phyloP scores from a whole-genome alignment of 2,113 vertebrate species.

The Mesembrinibis cayennensis region DNA sequence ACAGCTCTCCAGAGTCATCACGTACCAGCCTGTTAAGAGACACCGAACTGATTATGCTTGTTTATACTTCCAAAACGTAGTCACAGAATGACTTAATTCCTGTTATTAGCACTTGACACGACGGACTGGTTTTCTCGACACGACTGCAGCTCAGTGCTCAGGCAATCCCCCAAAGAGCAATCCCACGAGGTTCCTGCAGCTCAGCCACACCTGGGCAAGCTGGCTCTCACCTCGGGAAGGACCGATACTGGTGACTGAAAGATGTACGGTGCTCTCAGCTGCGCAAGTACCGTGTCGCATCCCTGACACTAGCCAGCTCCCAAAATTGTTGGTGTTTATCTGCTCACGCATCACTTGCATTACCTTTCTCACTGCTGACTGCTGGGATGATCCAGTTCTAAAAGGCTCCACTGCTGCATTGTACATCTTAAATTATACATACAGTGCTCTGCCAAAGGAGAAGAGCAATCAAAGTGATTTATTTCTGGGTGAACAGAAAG shows the following conservation, averaged over 20 bases:
- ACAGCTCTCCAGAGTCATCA: background rate
- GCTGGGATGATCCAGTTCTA: background rate
- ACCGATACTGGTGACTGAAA: background rate
- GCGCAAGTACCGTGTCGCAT: fast-evolving
- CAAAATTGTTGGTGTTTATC: background rate
- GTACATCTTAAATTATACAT: background rate
- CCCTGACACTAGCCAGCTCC: background rate
- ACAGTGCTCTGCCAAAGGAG: background rate
- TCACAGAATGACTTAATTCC: background rate
- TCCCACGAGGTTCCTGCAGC: background rate
- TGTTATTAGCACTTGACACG: background rate
- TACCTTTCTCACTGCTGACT: background rate
- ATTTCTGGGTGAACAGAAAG: conserved; percentile 40
- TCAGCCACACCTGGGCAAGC: background rate
- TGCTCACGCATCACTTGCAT: background rate
- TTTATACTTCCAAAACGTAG: background rate
- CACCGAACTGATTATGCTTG: background rate
- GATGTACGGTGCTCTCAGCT: fast-evolving
- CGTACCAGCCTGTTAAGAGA: background rate
- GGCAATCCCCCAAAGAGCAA: background rate
- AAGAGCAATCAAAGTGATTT: conserved; percentile 37
- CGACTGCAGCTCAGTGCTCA: background rate
- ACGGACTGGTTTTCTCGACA: background rate
- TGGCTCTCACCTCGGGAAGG: background rate
- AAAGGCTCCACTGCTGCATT: background rate